Evolutionary conservation across 2,888 invertebrate species (phyloP).

Genomic region (Apamea anceps): DNA sequence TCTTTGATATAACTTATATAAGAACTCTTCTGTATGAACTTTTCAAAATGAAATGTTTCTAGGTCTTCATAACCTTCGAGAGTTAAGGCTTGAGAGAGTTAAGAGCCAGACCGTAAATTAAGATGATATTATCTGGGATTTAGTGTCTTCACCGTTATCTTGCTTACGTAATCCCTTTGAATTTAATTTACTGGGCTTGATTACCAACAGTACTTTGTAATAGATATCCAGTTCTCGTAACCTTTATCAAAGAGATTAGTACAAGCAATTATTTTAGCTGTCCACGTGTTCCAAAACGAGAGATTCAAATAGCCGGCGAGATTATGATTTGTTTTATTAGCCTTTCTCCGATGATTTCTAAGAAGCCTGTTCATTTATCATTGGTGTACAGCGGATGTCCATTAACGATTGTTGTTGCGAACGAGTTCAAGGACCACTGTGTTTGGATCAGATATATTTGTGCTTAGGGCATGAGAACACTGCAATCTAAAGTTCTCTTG

Average conservation of each 20-base stretch:
- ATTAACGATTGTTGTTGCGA: constrained; percentile 79
- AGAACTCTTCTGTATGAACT: background rate
- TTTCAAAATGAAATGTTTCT: background rate
- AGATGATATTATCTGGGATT: constrained; percentile 43
- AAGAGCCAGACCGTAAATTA: constrained; percentile 28
- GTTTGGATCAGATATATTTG: constrained; percentile 67
- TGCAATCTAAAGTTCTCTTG: constrained; percentile 38
- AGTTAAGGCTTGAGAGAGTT: constrained; percentile 10
- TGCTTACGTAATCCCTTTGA: constrained; percentile 35
- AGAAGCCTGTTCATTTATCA: constrained; percentile 73
- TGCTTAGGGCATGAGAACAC: constrained; percentile 52
- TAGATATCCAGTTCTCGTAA: constrained; percentile 7
- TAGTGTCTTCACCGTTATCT: constrained; percentile 8
- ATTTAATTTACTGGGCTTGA: constrained; percentile 26
- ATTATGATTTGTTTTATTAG: constrained; percentile 58
- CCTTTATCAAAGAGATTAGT: constrained; percentile 9
- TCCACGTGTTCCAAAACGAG: constrained; percentile 36
- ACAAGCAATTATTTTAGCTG: constrained; percentile 30
- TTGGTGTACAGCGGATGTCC: constrained; percentile 74
- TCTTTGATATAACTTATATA: constrained; percentile 6
- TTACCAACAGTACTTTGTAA: constrained; percentile 15
- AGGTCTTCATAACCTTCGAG: constrained; percentile 12
- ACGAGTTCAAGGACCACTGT: constrained; percentile 74
- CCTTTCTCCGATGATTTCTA: constrained; percentile 70
- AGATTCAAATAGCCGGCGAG: constrained; percentile 47